Percentiles rank a stretch among this genome's conserved stretches.
Conservation (phyloP, 53 echinoderm and acorn worm genomes). For the Holothuria leucospilota region DNA sequence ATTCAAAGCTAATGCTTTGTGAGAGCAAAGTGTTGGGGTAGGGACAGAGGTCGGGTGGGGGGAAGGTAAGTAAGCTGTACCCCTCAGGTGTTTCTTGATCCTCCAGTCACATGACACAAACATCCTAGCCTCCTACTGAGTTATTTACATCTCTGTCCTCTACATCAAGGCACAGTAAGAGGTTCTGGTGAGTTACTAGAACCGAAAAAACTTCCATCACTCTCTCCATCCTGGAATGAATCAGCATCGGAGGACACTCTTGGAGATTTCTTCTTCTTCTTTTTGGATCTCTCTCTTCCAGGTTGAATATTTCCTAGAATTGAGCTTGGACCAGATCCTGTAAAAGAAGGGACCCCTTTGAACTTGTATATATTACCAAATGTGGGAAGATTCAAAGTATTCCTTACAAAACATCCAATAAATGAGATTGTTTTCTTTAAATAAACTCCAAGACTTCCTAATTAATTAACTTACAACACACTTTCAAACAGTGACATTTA, state of each 20-base stretch:
- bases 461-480: no score
- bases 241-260: constrained; percentile 37
- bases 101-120: no score
- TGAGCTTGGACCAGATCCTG: not conserved
- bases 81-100: no score
- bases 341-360: not conserved
- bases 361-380: not conserved
- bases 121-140: no score
- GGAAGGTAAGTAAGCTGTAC: no score
- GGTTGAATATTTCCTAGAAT: constrained; percentile 34
- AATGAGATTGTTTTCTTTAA: not conserved
- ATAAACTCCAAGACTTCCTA: not conserved
- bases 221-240: constrained; percentile 33
- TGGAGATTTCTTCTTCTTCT: constrained; percentile 89
- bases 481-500: no score
- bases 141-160: not conserved
- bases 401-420: not conserved
- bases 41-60: no score
- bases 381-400: not conserved
- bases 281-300: constrained; percentile 60
- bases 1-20: no score
- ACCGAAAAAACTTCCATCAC: constrained; percentile 66
- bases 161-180: constrained; percentile 51
- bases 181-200: constrained; percentile 69
- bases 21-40: no score